A percentile compares a stretch with the other conserved stretches of the same genome.
Conservation (phyloP, 2,888 invertebrate genomes). For the Bruchidius siliquastri region DNA sequence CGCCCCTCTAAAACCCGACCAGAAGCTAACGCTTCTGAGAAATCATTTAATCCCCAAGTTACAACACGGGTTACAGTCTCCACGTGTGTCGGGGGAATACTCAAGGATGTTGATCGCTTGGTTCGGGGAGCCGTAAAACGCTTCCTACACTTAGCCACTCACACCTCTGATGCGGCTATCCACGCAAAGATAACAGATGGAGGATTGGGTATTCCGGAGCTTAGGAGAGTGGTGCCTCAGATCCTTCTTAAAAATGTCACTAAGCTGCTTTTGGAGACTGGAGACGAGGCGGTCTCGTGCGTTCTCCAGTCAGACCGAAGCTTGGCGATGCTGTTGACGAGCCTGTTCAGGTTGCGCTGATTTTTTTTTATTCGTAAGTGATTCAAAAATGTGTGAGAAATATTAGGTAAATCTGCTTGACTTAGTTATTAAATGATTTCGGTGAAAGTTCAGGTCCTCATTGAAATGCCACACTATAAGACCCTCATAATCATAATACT, state of each 20-base stretch:
- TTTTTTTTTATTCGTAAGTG: no score
- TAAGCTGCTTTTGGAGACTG: not conserved
- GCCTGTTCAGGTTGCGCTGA: no score
- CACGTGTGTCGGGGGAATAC: constrained; percentile 18
- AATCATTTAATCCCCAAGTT: constrained; percentile 36
- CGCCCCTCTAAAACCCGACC: constrained; percentile 42
- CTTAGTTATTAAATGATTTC: no score
- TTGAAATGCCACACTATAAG: no score
- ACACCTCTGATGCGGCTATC: constrained; percentile 32
- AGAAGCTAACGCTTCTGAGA: constrained; percentile 35
- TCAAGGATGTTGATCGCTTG: constrained; percentile 11
- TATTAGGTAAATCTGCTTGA: no score
- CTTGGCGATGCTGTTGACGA: not conserved
- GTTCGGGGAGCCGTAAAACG: constrained; percentile 14
- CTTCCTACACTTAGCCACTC: constrained; percentile 51
- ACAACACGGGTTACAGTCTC: constrained; percentile 37
- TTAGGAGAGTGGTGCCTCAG: constrained; percentile 10
- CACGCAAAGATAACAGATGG: constrained; percentile 27
- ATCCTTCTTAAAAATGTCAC: constrained; percentile 10
- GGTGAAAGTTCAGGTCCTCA: no score
- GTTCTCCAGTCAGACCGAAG: constrained; percentile 10
- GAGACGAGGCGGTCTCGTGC: constrained; percentile 10
- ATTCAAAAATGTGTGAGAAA: no score
- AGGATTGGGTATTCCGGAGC: constrained; percentile 27
- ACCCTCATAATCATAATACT: no score